phyloP scores from a whole-genome alignment of 2,797 vertebrate species.

The Pipistrellus pygmaeus region DNA sequence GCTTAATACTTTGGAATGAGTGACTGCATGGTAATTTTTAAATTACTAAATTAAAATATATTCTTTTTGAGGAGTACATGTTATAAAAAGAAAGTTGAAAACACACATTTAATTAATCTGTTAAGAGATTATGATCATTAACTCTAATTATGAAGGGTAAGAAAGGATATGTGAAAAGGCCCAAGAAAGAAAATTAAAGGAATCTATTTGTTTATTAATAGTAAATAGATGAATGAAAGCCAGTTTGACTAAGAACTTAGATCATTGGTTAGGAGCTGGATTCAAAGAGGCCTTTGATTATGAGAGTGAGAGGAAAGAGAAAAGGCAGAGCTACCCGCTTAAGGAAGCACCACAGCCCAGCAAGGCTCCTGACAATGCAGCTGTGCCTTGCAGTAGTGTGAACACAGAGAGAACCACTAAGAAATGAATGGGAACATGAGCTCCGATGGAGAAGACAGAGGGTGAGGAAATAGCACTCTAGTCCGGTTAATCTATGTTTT shows the following conservation, averaged over 20 bases:
- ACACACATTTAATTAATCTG: background rate
- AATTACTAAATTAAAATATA: background rate
- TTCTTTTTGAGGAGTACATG: background rate
- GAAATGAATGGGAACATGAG: background rate
- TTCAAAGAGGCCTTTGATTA: background rate
- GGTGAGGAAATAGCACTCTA: background rate
- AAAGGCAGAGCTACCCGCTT: background rate
- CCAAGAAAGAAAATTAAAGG: background rate
- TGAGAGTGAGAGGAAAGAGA: background rate
- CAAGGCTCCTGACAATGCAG: background rate
- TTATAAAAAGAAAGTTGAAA: constrained; percentile 5
- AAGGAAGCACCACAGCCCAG: background rate
- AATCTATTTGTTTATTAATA: background rate
- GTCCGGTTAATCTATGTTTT: background rate
- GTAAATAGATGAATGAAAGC: background rate
- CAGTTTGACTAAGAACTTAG: background rate
- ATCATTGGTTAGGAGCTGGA: background rate
- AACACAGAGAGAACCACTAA: background rate
- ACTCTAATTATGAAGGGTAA: background rate
- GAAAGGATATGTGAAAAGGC: background rate
- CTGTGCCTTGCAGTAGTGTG: background rate
- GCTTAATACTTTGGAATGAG: constrained; percentile 5
- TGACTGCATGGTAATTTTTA: background rate
- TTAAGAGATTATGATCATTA: background rate
- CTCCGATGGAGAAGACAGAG: background rate